A percentile compares a stretch with the other conserved stretches of the same genome.
Conservation (phyloP, 2,113 vertebrate species). For the Rhinichthys klamathensis region DNA sequence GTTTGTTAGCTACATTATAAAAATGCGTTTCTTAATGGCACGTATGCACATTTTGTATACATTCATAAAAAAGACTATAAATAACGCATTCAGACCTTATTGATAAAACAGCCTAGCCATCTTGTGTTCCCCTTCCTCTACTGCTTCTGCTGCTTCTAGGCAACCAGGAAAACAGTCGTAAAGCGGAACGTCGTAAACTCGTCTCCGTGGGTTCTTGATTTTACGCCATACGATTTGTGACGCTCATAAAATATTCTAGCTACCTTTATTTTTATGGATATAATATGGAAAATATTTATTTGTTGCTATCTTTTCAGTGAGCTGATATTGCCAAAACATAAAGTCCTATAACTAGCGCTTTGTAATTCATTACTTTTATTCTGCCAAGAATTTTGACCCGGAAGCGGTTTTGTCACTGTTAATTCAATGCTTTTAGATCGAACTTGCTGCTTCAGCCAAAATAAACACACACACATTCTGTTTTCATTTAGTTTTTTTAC, state of each 20-base stretch:
- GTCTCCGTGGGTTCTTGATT: not conserved
- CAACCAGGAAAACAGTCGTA: constrained; percentile 65
- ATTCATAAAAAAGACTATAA: not conserved
- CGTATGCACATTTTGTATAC: not conserved
- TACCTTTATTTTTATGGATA: not conserved
- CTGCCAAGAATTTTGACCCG: constrained; percentile 31
- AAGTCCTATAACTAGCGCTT: not conserved
- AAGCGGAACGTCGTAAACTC: not conserved
- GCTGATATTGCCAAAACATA: not conserved
- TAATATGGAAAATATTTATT: not conserved
- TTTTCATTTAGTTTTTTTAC: constrained; percentile 2
- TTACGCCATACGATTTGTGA: not conserved
- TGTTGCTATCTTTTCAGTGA: not conserved
- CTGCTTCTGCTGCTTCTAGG: constrained; percentile 73
- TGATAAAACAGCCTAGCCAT: constrained; percentile 20
- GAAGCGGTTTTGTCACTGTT: constrained; percentile 2
- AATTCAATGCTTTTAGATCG: not conserved
- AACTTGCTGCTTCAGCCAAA: not conserved
- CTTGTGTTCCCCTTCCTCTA: constrained; percentile 35
- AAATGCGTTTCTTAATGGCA: not conserved
- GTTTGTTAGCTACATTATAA: too few species aligned
- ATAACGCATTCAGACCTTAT: constrained; percentile 26
- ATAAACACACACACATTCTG: not conserved
- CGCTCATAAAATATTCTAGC: not conserved
- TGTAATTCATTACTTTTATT: constrained; percentile 5